These are phyloP conservation scores for Euphydryas editha DNA, from an alignment of 2,888 invertebrate genomes.

Conservation along the genomic window DNA sequence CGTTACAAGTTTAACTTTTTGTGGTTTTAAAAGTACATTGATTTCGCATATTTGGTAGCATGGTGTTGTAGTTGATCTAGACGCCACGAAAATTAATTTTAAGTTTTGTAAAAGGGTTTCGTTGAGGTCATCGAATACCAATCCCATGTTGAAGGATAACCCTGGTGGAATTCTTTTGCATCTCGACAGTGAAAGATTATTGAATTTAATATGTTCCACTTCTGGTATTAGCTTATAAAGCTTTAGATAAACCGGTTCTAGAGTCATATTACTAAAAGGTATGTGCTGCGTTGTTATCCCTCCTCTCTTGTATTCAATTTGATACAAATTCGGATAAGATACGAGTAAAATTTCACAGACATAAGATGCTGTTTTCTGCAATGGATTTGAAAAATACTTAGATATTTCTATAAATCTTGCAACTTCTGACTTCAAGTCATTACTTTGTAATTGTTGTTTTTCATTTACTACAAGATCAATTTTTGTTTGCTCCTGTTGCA, in stretches of 20 bases:
- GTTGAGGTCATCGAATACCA: constrained; percentile 70
- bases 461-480: no score
- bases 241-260: constrained; percentile 72
- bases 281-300: constrained; percentile 63
- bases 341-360: constrained; percentile 67
- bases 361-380: constrained; percentile 71
- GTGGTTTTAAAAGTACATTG: constrained; percentile 60
- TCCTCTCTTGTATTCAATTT: constrained; percentile 67
- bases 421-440: constrained; percentile 61
- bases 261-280: constrained; percentile 66
- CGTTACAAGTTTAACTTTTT: constrained; percentile 53
- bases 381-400: constrained; percentile 72
- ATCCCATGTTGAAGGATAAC: constrained; percentile 64
- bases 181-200: constrained; percentile 64
- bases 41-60: constrained; percentile 77
- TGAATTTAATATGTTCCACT: constrained; percentile 69
- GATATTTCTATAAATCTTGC: constrained; percentile 74
- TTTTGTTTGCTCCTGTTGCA: no score
- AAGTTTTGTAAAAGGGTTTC: constrained; percentile 60
- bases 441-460: no score
- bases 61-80: constrained; percentile 69
- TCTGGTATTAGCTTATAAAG: constrained; percentile 70
- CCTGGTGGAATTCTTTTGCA: constrained; percentile 73
- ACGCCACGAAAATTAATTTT: constrained; percentile 72
- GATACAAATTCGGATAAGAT: constrained; percentile 63